Evolutionary conservation across 2,113 vertebrate species (phyloP).

Genomic region (Pitta sordida): DNA sequence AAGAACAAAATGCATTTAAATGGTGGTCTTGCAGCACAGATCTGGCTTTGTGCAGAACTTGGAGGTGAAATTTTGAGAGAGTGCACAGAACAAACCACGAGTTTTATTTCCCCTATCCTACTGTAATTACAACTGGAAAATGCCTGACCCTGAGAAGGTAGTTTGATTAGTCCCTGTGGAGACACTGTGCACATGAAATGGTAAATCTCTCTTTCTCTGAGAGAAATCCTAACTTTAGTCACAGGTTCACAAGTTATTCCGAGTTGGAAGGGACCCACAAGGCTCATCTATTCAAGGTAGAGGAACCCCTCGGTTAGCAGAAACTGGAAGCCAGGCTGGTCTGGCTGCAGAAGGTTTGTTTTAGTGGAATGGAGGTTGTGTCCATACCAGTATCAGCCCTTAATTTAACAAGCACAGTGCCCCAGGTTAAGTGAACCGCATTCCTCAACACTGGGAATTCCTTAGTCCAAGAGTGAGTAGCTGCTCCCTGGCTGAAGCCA

Average conservation of each 20-base stretch:
- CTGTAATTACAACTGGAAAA: neutral
- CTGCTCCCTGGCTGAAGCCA: neutral
- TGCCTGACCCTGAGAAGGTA: neutral
- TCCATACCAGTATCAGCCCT: accelerated
- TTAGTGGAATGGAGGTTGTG: neutral
- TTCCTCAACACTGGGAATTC: neutral
- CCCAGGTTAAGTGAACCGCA: neutral
- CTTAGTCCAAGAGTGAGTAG: accelerated
- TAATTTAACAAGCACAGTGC: accelerated
- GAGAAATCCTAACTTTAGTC: neutral
- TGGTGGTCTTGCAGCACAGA: neutral
- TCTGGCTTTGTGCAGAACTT: neutral
- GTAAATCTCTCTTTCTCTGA: accelerated
- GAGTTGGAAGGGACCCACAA: no score
- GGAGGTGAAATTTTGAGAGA: neutral
- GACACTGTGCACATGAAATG: neutral
- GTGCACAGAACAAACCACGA: neutral
- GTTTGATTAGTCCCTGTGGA: neutral
- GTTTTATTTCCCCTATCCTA: neutral
- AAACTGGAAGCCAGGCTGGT: neutral
- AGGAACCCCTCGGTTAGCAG: neutral
- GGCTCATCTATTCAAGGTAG: no score
- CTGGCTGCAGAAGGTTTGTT: neutral
- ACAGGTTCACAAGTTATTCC: no score
- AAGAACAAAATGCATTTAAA: neutral